These are phyloP conservation scores for Phrynocephalus guinanensis DNA, from an alignment of 2,797 vertebrate genomes.

Conservation along the genomic window DNA sequence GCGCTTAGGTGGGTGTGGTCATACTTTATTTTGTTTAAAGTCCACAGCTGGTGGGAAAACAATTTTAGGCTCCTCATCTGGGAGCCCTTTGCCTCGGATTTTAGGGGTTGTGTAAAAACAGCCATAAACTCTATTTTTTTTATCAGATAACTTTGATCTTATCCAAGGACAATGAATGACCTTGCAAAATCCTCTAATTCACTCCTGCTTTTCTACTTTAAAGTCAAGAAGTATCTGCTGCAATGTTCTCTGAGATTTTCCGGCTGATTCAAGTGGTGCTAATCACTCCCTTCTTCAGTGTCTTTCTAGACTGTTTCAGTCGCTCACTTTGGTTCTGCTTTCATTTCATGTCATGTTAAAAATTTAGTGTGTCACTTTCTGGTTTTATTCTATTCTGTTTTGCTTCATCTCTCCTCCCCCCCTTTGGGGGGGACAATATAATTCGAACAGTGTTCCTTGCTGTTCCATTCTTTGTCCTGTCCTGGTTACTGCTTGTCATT, in stretches of 20 bases:
- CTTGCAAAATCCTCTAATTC: constrained; percentile 1
- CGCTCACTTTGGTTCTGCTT: not conserved
- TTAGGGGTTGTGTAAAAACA: too few relatives aligned
- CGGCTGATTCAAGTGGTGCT: not conserved
- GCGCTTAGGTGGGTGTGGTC: too few relatives aligned
- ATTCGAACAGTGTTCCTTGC: not conserved
- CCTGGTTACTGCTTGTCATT: not conserved
- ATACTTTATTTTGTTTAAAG: too few relatives aligned
- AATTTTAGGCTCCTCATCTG: too few relatives aligned
- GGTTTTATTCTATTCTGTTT: not conserved
- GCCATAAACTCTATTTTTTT: not conserved
- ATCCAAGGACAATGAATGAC: not conserved
- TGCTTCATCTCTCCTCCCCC: not conserved
- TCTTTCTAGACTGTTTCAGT: not conserved
- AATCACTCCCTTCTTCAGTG: not conserved
- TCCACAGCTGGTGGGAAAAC: too few relatives aligned
- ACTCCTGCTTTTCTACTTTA: not conserved
- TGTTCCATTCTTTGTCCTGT: not conserved
- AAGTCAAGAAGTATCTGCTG: not conserved
- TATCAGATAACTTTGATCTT: not conserved
- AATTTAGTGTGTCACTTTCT: not conserved
- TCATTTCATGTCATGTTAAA: not conserved
- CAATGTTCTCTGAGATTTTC: not conserved
- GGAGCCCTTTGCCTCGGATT: too few relatives aligned
- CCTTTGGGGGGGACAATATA: not conserved